Evolutionary conservation across 2,797 vertebrate genomes (phyloP).

Genomic region (Valencia hispanica): DNA sequence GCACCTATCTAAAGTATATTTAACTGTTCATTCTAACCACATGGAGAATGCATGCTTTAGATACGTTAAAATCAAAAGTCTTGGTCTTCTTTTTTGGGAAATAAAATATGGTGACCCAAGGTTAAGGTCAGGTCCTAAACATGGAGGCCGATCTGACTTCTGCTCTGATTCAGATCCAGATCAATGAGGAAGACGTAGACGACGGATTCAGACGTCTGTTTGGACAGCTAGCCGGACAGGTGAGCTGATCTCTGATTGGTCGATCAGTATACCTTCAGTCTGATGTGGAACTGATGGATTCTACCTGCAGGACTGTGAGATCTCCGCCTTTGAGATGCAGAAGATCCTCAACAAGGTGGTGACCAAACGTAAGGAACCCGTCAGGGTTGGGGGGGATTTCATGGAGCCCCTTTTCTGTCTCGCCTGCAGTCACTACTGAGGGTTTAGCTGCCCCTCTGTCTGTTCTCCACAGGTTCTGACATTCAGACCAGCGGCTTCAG

Average conservation of each 20-base stretch:
- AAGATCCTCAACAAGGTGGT: conserved; percentile 86
- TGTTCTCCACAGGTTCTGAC: conserved; percentile 76
- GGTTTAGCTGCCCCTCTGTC: neutral
- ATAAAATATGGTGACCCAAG: no score
- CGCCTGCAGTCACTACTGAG: neutral
- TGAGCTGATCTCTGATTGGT: conserved; percentile 58
- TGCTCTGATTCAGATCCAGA: conserved; percentile 66
- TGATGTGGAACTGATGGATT: neutral
- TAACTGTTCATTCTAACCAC: no score
- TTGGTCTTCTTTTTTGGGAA: no score
- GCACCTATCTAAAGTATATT: no score
- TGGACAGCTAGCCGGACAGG: conserved; percentile 83
- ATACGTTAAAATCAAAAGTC: no score
- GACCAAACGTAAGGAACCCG: conserved; percentile 79
- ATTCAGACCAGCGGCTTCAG: conserved; percentile 88
- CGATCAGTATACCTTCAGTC: neutral
- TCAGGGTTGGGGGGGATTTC: no score
- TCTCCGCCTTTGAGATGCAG: conserved; percentile 84
- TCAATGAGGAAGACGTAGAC: conserved; percentile 82
- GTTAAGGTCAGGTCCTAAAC: no score
- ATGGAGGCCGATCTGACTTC: neutral
- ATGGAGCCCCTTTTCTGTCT: neutral
- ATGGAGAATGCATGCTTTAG: no score
- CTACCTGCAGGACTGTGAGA: conserved; percentile 83
- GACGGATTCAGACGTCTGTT: conserved; percentile 82